Conservation (phyloP, 1,140 invertebrate genomes). For the Listronotus oregonensis region DNA sequence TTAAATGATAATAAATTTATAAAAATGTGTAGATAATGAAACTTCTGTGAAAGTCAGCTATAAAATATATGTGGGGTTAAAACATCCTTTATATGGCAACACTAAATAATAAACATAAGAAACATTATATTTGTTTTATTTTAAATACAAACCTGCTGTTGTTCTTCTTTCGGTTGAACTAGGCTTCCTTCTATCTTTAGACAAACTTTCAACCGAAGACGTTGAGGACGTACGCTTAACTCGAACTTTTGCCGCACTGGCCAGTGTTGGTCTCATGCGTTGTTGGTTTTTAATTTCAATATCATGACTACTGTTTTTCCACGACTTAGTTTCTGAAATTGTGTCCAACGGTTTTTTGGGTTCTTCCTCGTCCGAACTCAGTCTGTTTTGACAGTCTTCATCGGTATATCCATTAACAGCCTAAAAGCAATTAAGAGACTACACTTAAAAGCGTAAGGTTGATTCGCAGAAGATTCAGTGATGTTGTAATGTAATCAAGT, state of each 20-base stretch:
- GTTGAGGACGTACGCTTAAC: conserved; percentile 52
- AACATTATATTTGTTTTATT: too few relatives aligned
- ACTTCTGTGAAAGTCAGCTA: too few relatives aligned
- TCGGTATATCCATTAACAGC: conserved; percentile 61
- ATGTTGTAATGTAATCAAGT: too few relatives aligned
- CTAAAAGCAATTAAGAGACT: conserved; percentile 2
- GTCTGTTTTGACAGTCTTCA: conserved; percentile 53
- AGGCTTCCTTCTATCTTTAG: conserved; percentile 38
- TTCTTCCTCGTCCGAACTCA: conserved; percentile 51
- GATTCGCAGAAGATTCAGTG: too few relatives aligned
- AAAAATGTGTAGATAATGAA: too few relatives aligned
- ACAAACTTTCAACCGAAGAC: conserved; percentile 57
- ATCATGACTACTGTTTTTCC: conserved; percentile 40
- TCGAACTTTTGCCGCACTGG: conserved; percentile 35
- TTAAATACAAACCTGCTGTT: background rate
- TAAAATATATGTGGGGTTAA: too few relatives aligned
- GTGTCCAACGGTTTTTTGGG: conserved; percentile 51
- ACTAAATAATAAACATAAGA: too few relatives aligned
- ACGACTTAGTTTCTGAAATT: conserved; percentile 57
- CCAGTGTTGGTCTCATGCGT: conserved; percentile 37
- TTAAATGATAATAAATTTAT: too few relatives aligned
- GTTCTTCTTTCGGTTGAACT: conserved; percentile 6
- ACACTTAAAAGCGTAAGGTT: background rate
- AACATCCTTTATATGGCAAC: too few relatives aligned
- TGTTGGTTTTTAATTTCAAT: conserved; percentile 33